These are phyloP conservation scores for Phymastichus coffea DNA, from an alignment of 1,140 invertebrate genomes.

Conservation along the genomic window DNA sequence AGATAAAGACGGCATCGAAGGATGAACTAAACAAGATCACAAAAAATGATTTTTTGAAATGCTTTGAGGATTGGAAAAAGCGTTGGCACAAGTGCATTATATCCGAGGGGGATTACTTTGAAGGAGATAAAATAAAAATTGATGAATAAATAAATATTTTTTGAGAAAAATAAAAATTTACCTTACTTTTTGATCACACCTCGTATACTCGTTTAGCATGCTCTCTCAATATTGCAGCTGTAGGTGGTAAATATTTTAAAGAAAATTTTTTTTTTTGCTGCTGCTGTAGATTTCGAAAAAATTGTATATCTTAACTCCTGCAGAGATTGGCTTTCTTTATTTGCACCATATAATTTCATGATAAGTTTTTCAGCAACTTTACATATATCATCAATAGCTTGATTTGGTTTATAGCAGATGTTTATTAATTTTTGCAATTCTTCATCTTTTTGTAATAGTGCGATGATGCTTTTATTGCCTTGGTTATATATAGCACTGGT, in stretches of 20 bases:
- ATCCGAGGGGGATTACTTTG: no score
- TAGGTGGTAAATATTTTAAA: constrained; percentile 29
- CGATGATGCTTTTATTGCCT: constrained; percentile 21
- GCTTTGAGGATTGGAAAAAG: no score
- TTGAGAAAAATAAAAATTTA: no score
- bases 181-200: no score
- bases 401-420: not conserved
- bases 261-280: not conserved
- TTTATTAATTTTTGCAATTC: not conserved
- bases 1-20: no score
- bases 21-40: no score
- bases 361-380: not conserved
- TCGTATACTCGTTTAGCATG: constrained; percentile 43
- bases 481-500: constrained; percentile 17
- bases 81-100: no score
- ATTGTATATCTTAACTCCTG: not conserved
- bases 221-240: constrained; percentile 24
- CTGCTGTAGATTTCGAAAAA: not conserved
- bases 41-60: no score
- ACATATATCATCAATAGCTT: not conserved
- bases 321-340: not conserved
- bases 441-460: constrained; percentile 8
- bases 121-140: no score
- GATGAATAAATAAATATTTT: no score
- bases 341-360: not conserved